A percentile compares a stretch with the other conserved stretches of the same genome.
Conservation (phyloP, 2,888 invertebrate species). For the Melangyna quadrimaculata region DNA sequence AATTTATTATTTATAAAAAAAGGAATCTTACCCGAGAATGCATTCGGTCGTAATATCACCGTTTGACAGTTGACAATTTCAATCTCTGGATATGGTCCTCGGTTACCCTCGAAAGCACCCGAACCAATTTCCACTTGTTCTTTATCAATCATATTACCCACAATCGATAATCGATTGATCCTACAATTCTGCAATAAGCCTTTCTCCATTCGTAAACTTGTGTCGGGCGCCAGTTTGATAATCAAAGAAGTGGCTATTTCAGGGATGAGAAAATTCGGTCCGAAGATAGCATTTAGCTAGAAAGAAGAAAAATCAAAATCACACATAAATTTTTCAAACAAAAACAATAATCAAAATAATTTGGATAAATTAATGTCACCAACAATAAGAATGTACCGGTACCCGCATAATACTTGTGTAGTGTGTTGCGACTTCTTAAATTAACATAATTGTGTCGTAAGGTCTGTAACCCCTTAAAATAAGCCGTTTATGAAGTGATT, state of each 20-base stretch:
- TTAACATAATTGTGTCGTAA: conserved; percentile 62
- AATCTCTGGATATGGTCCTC: conserved; percentile 79
- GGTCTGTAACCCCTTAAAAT: conserved; percentile 57
- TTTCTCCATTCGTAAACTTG: conserved; percentile 75
- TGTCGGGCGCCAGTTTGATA: conserved; percentile 74
- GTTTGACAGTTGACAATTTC: conserved; percentile 75
- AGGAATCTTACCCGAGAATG: conserved; percentile 76
- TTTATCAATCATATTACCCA: conserved; percentile 74
- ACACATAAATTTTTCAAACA: conserved; percentile 11
- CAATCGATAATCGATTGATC: conserved; percentile 77
- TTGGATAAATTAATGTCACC: conserved; percentile 47
- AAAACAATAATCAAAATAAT: conserved; percentile 40
- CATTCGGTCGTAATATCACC: conserved; percentile 76
- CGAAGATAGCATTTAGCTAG: conserved; percentile 76
- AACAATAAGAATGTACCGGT: conserved; percentile 34
- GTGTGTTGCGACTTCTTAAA: conserved; percentile 27
- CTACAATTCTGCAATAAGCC: conserved; percentile 76
- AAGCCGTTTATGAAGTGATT: conserved; percentile 59
- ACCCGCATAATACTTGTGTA: conserved; percentile 38
- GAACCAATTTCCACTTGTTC: conserved; percentile 78
- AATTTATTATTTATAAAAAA: not conserved
- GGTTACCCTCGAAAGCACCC: conserved; percentile 77
- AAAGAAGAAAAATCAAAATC: conserved; percentile 33
- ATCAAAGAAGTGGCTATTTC: conserved; percentile 74
- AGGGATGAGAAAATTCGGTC: conserved; percentile 76